phyloP scores from a whole-genome alignment of 2,888 invertebrate species.

The Conus canariensis region DNA sequence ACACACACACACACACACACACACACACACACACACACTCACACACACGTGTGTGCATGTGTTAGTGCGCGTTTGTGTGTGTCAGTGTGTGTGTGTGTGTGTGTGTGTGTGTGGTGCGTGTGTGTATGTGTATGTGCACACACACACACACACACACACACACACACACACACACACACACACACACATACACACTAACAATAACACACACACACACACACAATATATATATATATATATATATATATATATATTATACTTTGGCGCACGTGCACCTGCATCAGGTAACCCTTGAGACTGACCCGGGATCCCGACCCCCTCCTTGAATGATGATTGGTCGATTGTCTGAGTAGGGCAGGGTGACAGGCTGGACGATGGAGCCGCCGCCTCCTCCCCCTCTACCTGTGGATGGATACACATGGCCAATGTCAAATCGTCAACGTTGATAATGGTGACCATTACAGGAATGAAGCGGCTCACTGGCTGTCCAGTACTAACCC shows the following conservation, averaged over 20 bases:
- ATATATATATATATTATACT: not conserved
- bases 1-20: slow-evolving; percentile 4
- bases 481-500: too few species aligned
- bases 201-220: not conserved
- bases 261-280: not conserved
- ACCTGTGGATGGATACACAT: too few species aligned
- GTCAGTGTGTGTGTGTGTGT: too few species aligned
- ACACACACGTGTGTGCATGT: not conserved
- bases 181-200: not conserved
- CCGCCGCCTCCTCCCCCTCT: slow-evolving; percentile 9
- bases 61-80: too few species aligned
- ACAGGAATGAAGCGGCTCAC: too few species aligned
- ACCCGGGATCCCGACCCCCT: not conserved
- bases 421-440: too few species aligned
- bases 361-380: slow-evolving; percentile 47
- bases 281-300: not conserved
- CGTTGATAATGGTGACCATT: too few species aligned
- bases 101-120: too few species aligned
- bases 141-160: not conserved
- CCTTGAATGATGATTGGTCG: slow-evolving; percentile 51
- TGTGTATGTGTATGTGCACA: too few species aligned
- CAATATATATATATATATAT: not conserved
- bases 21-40: not conserved
- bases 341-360: slow-evolving; percentile 48
- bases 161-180: not conserved